Base-by-base conservation (phyloP, 1,140 invertebrate species). In the Belonocnema kinseyi region DNA sequence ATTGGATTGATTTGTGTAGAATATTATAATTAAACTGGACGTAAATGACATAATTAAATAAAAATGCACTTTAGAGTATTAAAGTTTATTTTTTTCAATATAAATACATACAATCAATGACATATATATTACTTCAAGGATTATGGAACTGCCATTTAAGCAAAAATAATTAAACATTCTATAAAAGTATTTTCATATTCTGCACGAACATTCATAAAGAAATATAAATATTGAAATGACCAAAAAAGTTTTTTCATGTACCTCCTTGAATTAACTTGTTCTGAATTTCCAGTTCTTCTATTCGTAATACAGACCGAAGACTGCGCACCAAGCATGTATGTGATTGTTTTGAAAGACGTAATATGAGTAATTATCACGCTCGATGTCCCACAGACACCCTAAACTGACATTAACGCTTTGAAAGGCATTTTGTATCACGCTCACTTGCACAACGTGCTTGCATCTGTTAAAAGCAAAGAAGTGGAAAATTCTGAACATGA, bases 281-380 rank as follows among this genome's bases (percentile, higher is more conserved):
- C 58, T 40, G 16, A 66, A 66, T 54, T 11, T 21, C 13, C 26
- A 66, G 58, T 33, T 3, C 33, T 66, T 2, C 33, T 58, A 85
- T 21, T 85, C 83, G 70, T 83, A 85, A 76, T 85, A 85, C 12
- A 80, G 21, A 19, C 71, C 82, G 56, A 83, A 85, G 11, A 81
- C 82, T 26, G 66, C 58, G 26, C 81, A 83, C 77, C 82, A 85
- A n/a, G 82, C 83, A 66, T 86, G 77, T 73, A 83, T 79, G 66
- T 83, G 79, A 80, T 80, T 77, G 76, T 83, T 87, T 80, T 87
- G 77, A 71, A 79, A 80, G 75, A 81, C 79, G 50, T 84, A 78
- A 80, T 86, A 87, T 50, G 85, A 87, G 77, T 87, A 87, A 87
- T 87, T 87, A 80, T 87, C 85, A 54, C 76, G 79, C 10, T 84